Conservation (phyloP, 2,797 vertebrate genomes). For the Oreortyx pictus region DNA sequence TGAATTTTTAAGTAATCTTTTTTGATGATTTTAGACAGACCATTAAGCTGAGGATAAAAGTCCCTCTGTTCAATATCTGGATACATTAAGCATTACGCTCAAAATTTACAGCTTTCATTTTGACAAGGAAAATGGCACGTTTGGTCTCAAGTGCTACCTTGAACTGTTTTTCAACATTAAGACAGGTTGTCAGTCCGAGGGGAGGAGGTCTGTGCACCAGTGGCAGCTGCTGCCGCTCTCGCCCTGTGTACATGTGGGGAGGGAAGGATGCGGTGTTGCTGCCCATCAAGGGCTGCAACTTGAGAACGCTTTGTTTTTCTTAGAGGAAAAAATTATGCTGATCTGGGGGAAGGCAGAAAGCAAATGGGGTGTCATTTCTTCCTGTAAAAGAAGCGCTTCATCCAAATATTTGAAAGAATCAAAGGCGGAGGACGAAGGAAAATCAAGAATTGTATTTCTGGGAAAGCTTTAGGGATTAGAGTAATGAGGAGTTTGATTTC, state of each 20-base stretch:
- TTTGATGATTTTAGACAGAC: conserved; percentile 82
- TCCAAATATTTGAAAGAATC: conserved; percentile 12
- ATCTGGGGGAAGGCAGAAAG: background rate
- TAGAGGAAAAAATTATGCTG: background rate
- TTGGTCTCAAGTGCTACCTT: conserved; percentile 79
- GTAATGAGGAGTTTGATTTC: conserved; percentile 34
- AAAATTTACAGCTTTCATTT: conserved; percentile 82
- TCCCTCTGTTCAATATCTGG: conserved; percentile 82
- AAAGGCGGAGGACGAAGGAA: background rate
- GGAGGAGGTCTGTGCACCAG: conserved; percentile 63
- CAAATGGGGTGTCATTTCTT: conserved; percentile 3
- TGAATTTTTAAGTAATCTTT: conserved; percentile 82
- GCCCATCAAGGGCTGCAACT: background rate
- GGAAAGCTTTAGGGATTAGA: conserved; percentile 39
- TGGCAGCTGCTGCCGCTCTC: conserved; percentile 51
- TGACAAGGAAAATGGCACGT: conserved; percentile 83
- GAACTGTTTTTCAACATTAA: conserved; percentile 77
- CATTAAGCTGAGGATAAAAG: conserved; percentile 83
- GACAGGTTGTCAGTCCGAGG: conserved; percentile 74
- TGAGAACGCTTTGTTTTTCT: background rate
- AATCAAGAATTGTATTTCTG: background rate
- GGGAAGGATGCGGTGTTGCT: background rate
- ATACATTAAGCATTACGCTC: conserved; percentile 82
- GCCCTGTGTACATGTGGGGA: background rate
- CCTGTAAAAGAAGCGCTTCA: background rate